phyloP scores from a whole-genome alignment of 2,797 vertebrate genomes.

The Cheirogaleus major region DNA sequence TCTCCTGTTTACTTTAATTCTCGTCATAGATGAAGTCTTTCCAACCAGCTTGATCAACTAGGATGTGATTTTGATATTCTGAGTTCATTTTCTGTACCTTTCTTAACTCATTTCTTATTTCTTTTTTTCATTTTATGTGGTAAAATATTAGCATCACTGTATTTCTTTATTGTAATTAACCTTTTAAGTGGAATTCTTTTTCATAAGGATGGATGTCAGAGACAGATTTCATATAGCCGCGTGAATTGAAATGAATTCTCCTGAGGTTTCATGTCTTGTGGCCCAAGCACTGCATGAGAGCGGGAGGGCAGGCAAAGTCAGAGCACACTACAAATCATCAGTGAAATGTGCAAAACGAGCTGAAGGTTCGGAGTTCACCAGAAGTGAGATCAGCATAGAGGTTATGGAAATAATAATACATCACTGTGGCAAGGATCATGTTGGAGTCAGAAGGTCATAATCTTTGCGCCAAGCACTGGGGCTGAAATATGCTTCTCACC shows the following conservation, averaged over 20 bases:
- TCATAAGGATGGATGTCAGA: background rate
- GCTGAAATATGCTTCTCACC: constrained; percentile 6
- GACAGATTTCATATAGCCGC: background rate
- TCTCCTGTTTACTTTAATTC: background rate
- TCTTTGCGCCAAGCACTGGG: background rate
- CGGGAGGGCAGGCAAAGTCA: constrained; percentile 30
- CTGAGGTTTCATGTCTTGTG: background rate
- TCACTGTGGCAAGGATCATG: constrained; percentile 1
- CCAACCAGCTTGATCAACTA: background rate
- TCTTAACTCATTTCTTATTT: constrained; percentile 40
- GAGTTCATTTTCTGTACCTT: constrained; percentile 3
- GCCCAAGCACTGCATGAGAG: background rate
- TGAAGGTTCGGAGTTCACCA: constrained; percentile 33
- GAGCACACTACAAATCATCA: background rate
- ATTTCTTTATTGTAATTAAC: constrained; percentile 31
- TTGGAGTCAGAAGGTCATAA: constrained; percentile 41
- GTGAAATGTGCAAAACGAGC: constrained; percentile 51
- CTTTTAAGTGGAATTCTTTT: background rate
- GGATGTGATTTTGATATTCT: background rate
- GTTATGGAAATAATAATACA: constrained; percentile 59
- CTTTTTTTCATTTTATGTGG: background rate
- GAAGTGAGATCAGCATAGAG: background rate
- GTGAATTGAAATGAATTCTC: constrained; percentile 18
- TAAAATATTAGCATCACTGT: background rate
- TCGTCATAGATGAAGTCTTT: background rate